Percentiles rank a stretch among this genome's conserved stretches.
These are phyloP conservation scores for Podarcis muralis DNA, from an alignment of 2,113 vertebrate species.

Conservation along the genomic window DNA sequence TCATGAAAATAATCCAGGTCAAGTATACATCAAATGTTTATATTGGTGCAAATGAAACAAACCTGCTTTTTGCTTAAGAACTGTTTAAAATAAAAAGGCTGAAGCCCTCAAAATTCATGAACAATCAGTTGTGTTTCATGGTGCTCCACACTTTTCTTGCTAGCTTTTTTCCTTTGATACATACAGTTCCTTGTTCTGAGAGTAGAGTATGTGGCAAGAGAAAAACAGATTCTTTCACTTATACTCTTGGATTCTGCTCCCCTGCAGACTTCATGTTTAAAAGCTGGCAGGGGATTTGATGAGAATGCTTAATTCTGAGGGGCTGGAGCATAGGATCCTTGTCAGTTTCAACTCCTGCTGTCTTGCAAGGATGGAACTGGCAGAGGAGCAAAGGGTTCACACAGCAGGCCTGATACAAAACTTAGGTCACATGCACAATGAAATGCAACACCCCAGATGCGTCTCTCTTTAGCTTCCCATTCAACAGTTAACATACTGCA, in stretches of 20 bases:
- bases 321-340: background rate
- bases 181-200: rapidly evolving
- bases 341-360: background rate
- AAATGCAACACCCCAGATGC: background rate
- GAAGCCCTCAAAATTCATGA: background rate
- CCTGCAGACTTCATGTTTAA: rapidly evolving
- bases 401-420: background rate
- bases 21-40: background rate
- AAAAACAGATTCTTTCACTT: constrained; percentile 8
- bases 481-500: background rate
- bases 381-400: background rate
- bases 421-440: background rate
- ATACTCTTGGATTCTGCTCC: constrained; percentile 7
- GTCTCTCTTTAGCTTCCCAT: background rate
- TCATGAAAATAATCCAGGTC: background rate
- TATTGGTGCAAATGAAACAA: background rate
- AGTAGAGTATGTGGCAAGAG: rapidly evolving
- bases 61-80: background rate
- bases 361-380: background rate
- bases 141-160: background rate
- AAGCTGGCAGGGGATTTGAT: background rate
- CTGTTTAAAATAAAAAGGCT: background rate
- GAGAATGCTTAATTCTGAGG: background rate
- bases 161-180: constrained; percentile 10
- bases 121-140: background rate